Conservation (phyloP, 2,888 invertebrate species). For the Tanypteryx hageni region DNA sequence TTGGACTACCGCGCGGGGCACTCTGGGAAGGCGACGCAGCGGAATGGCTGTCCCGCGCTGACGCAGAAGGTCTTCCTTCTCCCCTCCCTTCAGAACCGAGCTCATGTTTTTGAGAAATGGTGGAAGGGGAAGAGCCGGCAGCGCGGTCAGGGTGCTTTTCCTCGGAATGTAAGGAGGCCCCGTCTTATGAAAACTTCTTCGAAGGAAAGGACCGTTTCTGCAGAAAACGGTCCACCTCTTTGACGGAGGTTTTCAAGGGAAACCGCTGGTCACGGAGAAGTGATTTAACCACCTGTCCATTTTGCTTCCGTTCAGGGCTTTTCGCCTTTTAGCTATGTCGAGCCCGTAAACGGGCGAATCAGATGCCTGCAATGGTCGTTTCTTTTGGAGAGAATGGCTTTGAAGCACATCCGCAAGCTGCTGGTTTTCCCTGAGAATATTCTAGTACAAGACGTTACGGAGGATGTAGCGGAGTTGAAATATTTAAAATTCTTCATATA, state of each 20-base stretch:
- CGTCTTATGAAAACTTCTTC: constrained; percentile 37
- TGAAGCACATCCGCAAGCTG: not conserved
- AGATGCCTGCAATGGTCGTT: constrained; percentile 60
- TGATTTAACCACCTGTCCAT: constrained; percentile 39
- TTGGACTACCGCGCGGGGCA: constrained; percentile 61
- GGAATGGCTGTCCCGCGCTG: constrained; percentile 64
- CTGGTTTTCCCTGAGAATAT: not conserved
- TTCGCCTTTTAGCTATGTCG: constrained; percentile 44
- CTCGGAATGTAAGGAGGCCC: not conserved
- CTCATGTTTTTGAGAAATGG: constrained; percentile 37
- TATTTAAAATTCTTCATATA: too few relatives aligned
- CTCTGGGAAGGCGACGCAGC: constrained; percentile 61
- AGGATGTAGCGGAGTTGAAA: too few relatives aligned
- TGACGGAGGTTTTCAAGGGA: not conserved
- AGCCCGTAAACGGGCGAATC: constrained; percentile 34
- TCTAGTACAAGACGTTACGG: not conserved
- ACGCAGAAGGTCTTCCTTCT: constrained; percentile 49
- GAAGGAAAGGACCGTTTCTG: constrained; percentile 20
- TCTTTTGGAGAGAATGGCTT: not conserved
- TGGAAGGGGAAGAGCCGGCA: constrained; percentile 37
- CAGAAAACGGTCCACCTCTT: constrained; percentile 34
- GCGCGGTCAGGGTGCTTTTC: constrained; percentile 31
- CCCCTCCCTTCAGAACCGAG: not conserved
- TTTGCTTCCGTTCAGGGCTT: not conserved
- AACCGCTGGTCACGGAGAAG: not conserved